Percentiles rank a stretch among this genome's conserved stretches.
These are phyloP conservation scores for Rhabdophis nuchalis DNA, from an alignment of 2,797 vertebrate species.

Conservation along the genomic window DNA sequence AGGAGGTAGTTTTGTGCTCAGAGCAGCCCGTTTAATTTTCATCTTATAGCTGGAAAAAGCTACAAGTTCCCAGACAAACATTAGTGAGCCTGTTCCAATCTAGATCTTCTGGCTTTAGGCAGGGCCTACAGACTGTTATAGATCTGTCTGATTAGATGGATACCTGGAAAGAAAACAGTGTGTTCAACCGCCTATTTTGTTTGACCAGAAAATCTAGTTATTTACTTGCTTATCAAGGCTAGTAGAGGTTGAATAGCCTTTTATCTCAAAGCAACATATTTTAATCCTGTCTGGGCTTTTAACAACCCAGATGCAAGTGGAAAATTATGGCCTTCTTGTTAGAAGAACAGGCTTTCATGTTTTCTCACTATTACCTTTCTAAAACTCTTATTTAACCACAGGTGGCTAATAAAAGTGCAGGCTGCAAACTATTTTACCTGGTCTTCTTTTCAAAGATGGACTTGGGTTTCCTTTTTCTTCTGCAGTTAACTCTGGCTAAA, in stretches of 20 bases:
- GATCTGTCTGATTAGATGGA: not conserved
- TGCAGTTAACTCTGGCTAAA: not conserved
- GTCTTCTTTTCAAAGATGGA: not conserved
- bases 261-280: not conserved
- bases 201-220: not conserved
- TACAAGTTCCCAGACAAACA: not conserved
- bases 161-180: not conserved
- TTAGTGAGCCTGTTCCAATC: not conserved
- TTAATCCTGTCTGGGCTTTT: not conserved
- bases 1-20: not conserved
- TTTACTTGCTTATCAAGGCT: not conserved
- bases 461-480: not conserved
- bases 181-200: not conserved
- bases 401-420: not conserved
- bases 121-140: not conserved
- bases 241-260: not conserved
- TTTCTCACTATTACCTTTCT: not conserved
- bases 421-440: not conserved
- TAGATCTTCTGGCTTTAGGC: not conserved
- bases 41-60: not conserved
- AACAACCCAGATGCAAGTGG: not conserved
- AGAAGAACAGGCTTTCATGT: not conserved
- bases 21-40: not conserved
- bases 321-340: not conserved
- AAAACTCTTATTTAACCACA: not conserved